Base-by-base conservation (phyloP, 2,113 vertebrate genomes). In the Dipodomys spectabilis region DNA sequence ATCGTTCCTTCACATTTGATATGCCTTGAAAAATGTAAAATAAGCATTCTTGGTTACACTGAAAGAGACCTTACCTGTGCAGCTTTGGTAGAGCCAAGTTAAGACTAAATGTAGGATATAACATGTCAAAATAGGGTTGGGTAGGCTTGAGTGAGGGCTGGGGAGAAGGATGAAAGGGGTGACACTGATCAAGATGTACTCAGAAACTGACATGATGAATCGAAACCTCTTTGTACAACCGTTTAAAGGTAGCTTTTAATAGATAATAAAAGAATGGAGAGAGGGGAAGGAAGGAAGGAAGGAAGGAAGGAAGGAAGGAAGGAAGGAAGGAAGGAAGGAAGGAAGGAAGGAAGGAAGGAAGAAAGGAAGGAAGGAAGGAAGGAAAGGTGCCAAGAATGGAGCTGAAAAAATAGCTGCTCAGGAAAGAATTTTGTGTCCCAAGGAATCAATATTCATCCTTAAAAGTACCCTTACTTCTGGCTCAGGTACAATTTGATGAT, bases 1-100 rank as follows among this genome's bases (percentile, higher is more conserved):
- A 97, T 96, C 87, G 95, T 96, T 94, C 73, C 81, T 95, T 95
- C 84, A 82, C n/a, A 83, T 95, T 90, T 77, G 87, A 92, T 95
- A 95, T 71, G 87, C 67, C 86, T 95, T 90, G 93, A 86, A 91
- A 57, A 87, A 85, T 96, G 74, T 87, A 92, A 78, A 91, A 95
- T 85, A 95, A 81, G 69, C 90, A 39, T 78, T 93, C 60, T 88
- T 83, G 62, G 85, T 95, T 84, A 81, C 94, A 88, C 45, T 32
- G 60, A 71, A 85, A 75, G 73, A 96, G 69, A 28, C 22, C 77
- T 67, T 86, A 32, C 35, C 77, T 81, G 53, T 20, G 10, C 53
- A 88, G 35, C 16, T 18, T 82, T 39, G 30, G 28, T 81, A 35
- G 67, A 91, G 62, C 32, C 89, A 69, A 83, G 57, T 81, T 68